Conservation (phyloP, 1,140 invertebrate species). For the Psix sp. region DNA sequence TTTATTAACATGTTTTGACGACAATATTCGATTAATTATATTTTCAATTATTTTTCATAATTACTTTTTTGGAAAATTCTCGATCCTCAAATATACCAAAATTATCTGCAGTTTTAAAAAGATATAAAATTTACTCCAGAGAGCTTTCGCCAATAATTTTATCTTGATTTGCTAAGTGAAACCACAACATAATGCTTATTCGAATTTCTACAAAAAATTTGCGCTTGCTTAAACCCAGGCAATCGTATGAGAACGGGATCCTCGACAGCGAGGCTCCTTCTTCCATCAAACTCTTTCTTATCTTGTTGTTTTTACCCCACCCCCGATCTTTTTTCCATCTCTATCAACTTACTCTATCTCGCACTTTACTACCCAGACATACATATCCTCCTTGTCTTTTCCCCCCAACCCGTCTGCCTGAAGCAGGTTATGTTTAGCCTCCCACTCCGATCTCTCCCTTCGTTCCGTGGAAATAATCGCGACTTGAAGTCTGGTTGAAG, state of each 20-base stretch:
- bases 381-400: constrained; percentile 16
- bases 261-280: constrained; percentile 24
- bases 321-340: constrained; percentile 23
- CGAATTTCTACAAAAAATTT: constrained; percentile 48
- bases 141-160: constrained; percentile 28
- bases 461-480: constrained; percentile 29
- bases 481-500: constrained; percentile 5
- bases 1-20: too few relatives aligned
- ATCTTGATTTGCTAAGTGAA: constrained; percentile 12
- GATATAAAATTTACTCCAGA: too few relatives aligned
- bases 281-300: constrained; percentile 51
- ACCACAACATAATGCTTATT: constrained; percentile 40
- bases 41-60: too few relatives aligned
- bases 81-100: too few relatives aligned
- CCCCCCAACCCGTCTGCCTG: constrained; percentile 8
- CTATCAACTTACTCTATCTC: constrained; percentile 44
- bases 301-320: constrained; percentile 38
- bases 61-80: too few relatives aligned
- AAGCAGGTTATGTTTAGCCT: constrained; percentile 33
- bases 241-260: constrained; percentile 18
- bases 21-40: too few relatives aligned
- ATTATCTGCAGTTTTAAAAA: too few relatives aligned
- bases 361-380: constrained; percentile 35
- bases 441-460: neutral
- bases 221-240: constrained; percentile 18